Evolutionary conservation across 2,797 vertebrate species (phyloP).

Genomic region (Eospalax fontanierii): DNA sequence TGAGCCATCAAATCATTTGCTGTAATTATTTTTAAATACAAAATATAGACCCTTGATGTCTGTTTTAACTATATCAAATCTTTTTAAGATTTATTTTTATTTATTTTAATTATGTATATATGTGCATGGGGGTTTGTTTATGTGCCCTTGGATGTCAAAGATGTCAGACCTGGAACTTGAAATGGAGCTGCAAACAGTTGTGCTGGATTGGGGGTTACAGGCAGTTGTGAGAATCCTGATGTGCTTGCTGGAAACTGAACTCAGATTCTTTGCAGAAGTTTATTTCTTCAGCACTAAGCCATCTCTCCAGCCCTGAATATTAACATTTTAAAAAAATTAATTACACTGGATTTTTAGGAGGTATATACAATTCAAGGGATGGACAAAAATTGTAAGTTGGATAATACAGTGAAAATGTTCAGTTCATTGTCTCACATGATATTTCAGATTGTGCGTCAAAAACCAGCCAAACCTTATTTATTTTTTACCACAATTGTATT

Average conservation of each 20-base stretch:
- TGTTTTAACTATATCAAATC: background rate
- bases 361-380: background rate
- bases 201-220: no score
- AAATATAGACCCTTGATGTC: background rate
- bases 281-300: no score
- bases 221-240: no score
- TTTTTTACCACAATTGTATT: background rate
- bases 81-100: background rate
- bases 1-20: background rate
- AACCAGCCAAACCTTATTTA: background rate
- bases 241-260: no score
- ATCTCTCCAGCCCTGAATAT: no score
- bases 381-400: background rate
- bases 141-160: no score
- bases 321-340: no score
- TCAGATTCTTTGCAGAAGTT: no score
- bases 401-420: background rate
- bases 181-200: no score
- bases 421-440: background rate
- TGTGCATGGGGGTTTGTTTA: no score
- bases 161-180: no score
- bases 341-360: background rate
- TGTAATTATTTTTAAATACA: background rate
- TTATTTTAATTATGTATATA: no score
- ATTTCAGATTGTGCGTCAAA: background rate